Conservation (phyloP, 2,888 invertebrate genomes). For the Drosophila kambysellisi region DNA sequence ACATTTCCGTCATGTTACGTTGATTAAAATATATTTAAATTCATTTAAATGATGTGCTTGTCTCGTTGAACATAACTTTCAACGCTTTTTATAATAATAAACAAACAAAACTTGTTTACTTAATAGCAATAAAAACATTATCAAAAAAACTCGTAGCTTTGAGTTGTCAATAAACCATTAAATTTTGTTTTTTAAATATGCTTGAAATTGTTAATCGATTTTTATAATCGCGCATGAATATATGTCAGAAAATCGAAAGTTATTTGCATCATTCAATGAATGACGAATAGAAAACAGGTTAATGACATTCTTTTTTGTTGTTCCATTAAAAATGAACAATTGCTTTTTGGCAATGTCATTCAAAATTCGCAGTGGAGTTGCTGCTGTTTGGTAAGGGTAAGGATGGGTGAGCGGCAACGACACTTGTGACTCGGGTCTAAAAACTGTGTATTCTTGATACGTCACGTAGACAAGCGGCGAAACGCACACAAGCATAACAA, state of each 20-base stretch:
- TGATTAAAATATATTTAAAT: conserved; percentile 69
- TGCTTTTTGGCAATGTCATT: conserved; percentile 22
- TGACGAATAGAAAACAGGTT: neutral
- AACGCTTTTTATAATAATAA: conserved; percentile 26
- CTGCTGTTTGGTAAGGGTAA: neutral
- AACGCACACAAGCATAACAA: conserved; percentile 9
- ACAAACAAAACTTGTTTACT: conserved; percentile 8
- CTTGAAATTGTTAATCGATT: neutral
- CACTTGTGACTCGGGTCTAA: conserved; percentile 33
- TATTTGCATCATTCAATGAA: neutral
- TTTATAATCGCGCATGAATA: neutral
- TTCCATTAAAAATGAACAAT: neutral
- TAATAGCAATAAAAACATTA: neutral
- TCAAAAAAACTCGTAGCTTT: neutral
- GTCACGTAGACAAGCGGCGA: conserved; percentile 64
- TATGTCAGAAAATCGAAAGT: conserved; percentile 7
- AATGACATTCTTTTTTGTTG: neutral
- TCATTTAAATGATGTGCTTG: conserved; percentile 37
- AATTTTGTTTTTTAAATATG: neutral
- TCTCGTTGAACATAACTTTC: conserved; percentile 9
- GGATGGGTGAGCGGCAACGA: neutral
- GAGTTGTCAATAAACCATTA: neutral
- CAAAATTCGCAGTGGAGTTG: neutral
- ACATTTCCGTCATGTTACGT: conserved; percentile 73
- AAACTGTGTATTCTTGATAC: conserved; percentile 65